A percentile compares a stretch with the other conserved stretches of the same genome.
phyloP scores from a whole-genome alignment of 37 sponge, comb jelly and placozoan species.

The Theonella swinhoei region DNA sequence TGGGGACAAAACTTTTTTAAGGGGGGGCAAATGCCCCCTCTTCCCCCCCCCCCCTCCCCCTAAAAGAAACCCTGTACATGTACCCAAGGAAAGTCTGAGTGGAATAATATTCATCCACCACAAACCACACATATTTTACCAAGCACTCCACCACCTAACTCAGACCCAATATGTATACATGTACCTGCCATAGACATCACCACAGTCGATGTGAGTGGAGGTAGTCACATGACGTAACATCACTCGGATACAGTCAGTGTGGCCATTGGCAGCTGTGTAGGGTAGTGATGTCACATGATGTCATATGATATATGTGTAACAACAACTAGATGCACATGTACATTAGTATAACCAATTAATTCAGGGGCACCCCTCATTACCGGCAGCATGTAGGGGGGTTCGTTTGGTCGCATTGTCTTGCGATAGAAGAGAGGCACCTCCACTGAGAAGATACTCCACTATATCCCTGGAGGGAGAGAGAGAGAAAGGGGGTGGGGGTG shows the following conservation, averaged over 20 bases:
- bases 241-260: slow-evolving; percentile 52
- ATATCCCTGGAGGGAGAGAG: slow-evolving; percentile 51
- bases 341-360: not conserved
- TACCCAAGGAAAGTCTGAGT: no score
- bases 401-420: slow-evolving; percentile 70
- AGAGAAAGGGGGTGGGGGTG: not conserved
- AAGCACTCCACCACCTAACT: no score
- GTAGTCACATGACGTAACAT: slow-evolving; percentile 64
- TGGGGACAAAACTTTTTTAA: no score
- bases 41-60: no score
- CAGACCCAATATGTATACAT: slow-evolving; percentile 1
- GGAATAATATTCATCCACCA: no score
- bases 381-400: slow-evolving; percentile 85
- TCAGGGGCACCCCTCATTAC: slow-evolving; percentile 15
- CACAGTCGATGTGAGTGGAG: slow-evolving; percentile 62
- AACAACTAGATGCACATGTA: not conserved
- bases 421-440: slow-evolving; percentile 61
- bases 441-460: slow-evolving; percentile 60
- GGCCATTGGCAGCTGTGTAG: slow-evolving; percentile 72
- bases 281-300: not conserved
- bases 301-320: not conserved
- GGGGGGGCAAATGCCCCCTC: no score
- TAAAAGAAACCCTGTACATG: no score
- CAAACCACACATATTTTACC: no score
- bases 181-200: slow-evolving; percentile 61